Evolutionary conservation across 1,140 invertebrate species (phyloP).

Genomic region (Eubasilissa regina): DNA sequence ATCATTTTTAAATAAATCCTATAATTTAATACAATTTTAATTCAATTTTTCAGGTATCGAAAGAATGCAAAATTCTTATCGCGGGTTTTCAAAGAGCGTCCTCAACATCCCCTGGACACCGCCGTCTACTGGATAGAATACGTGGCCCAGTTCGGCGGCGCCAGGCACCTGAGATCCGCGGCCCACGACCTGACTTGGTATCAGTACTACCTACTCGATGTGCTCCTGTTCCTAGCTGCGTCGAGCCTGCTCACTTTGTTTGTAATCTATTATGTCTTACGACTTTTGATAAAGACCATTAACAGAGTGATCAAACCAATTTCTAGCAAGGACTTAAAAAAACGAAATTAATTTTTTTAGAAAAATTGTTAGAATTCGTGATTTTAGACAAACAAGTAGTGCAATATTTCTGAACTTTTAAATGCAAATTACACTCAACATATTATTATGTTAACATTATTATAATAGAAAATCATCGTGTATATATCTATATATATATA

Average conservation of each 20-base stretch:
- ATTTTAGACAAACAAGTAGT: too few species aligned
- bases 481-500: too few species aligned
- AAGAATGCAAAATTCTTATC: slow-evolving; percentile 64
- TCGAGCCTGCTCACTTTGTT: not conserved
- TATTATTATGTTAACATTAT: too few species aligned
- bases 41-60: slow-evolving; percentile 58
- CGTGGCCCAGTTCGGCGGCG: slow-evolving; percentile 71
- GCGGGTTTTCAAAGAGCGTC: slow-evolving; percentile 68
- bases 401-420: too few species aligned
- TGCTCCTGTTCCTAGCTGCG: slow-evolving; percentile 52
- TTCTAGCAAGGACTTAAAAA: too few species aligned
- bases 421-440: too few species aligned
- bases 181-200: slow-evolving; percentile 67
- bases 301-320: too few species aligned
- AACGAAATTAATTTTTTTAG: too few species aligned
- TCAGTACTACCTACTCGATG: slow-evolving; percentile 71
- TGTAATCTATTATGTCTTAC: not conserved
- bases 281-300: not conserved
- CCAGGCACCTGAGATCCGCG: slow-evolving; percentile 66
- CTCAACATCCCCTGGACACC: slow-evolving; percentile 70
- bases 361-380: too few species aligned
- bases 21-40: not conserved
- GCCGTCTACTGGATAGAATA: slow-evolving; percentile 77
- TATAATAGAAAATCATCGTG: too few species aligned
- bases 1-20: not conserved